phyloP scores from a whole-genome alignment of 2,888 invertebrate genomes.

The Buathra laborator region DNA sequence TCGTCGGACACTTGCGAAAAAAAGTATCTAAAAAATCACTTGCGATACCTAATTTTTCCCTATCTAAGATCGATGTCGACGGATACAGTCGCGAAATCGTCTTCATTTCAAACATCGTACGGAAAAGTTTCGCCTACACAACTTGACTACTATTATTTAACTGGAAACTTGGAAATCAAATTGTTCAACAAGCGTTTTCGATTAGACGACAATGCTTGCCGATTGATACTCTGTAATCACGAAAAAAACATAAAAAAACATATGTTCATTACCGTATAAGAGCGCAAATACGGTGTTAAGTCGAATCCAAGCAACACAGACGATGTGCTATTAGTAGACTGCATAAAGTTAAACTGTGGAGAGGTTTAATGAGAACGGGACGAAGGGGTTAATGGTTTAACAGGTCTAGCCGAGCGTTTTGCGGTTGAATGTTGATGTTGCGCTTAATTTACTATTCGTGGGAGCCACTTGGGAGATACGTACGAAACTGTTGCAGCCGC shows the following conservation, averaged over 20 bases:
- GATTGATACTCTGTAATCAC: no score
- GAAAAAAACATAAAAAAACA: not conserved
- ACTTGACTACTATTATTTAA: no score
- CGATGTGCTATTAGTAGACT: slow-evolving; percentile 10
- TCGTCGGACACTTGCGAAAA: no score
- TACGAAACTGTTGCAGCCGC: slow-evolving; percentile 6
- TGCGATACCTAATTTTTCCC: no score
- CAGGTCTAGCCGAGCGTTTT: slow-evolving; percentile 73
- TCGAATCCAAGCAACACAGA: not conserved
- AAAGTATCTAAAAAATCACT: no score
- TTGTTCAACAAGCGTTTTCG: no score
- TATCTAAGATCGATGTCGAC: no score
- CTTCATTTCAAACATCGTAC: no score
- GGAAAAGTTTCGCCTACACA: no score
- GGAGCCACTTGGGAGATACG: slow-evolving; percentile 35
- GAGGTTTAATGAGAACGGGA: slow-evolving; percentile 54
- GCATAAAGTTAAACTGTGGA: slow-evolving; percentile 28
- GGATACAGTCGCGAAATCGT: no score
- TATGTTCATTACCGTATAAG: slow-evolving; percentile 17
- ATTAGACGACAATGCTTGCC: no score
- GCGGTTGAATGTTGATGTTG: slow-evolving; percentile 67
- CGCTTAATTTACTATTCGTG: slow-evolving; percentile 74
- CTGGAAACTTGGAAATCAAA: no score
- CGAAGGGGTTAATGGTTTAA: slow-evolving; percentile 76
- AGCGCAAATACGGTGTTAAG: not conserved